Evolutionary conservation across 2,888 invertebrate species (phyloP), one percentile per base, ranked within the genome.

Genomic region (Thalpophila matura): DNA sequence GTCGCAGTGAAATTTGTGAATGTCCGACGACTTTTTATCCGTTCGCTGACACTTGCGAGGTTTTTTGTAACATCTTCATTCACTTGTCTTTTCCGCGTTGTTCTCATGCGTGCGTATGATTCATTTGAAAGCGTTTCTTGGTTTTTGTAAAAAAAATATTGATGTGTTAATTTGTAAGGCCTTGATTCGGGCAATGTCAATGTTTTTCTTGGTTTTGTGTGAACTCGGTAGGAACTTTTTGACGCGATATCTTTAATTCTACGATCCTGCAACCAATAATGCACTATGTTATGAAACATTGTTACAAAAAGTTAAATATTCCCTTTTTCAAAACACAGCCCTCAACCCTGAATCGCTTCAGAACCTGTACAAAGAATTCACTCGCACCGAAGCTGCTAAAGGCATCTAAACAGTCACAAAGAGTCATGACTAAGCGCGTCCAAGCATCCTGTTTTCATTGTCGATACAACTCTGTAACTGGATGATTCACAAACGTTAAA

Each of bases 381-480:
- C 60, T 49, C 50, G 49, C 40, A 31, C 64, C 33, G 63, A 40
- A 55, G 43, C 46, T 51, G 50, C 54, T 57, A 57, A 61, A 58
- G 58, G 58, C 67, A 68, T 66, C 69, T 70, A 59, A 64, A 71
- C 54, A 58, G 68, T 67, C 76, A 81, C 82, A 79, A 81, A 79
- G 81, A 68, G 29, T 66, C 69, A 71, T 90, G 89, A 90, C 78
- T 90, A 87, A 89, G 77, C 73, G 50, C 54, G 58, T 42, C 53
- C 70, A 62, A 62, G 81, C 87, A 86, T 86, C 86, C 86, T 85
- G 89, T 85, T 87, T 84, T 83, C 89, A 89, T 89, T 89, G 90
- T 89, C 81, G 86, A 86, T 84, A 83, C 83, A 78, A 82, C 79
- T 77, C 77, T 74, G 80, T 81, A 77, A 77, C 64, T 54, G 58